phyloP scores from a whole-genome alignment of 2,888 invertebrate genomes.

The Dryobotodes eremita region DNA sequence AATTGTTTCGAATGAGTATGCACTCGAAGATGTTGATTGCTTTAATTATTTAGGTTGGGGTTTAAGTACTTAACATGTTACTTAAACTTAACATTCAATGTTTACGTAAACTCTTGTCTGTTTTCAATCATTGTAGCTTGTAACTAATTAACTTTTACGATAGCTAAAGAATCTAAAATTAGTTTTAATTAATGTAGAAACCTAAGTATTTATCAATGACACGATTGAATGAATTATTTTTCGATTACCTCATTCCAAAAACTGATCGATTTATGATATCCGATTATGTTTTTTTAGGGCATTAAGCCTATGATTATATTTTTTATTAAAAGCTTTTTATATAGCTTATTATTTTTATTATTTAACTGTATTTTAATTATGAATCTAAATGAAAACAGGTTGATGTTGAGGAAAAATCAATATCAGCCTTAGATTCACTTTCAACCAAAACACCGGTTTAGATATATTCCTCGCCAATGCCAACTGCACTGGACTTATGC shows the following conservation, averaged over 20 bases:
- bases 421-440: not conserved
- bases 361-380: not conserved
- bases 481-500: not conserved
- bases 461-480: not conserved
- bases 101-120: not conserved
- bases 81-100: not conserved
- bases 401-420: not conserved
- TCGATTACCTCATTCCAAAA: not conserved
- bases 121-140: not conserved
- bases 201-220: not conserved
- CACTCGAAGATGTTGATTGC: slow-evolving; percentile 73
- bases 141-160: not conserved
- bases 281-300: not conserved
- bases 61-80: slow-evolving; percentile 3
- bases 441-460: not conserved
- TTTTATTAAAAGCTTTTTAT: not conserved
- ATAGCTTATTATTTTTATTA: too few relatives aligned
- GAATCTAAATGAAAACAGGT: not conserved
- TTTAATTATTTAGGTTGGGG: slow-evolving; percentile 61
- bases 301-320: not conserved
- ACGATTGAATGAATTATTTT: not conserved
- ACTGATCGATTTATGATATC: not conserved
- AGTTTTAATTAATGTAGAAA: not conserved
- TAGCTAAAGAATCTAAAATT: not conserved
- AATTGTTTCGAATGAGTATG: slow-evolving; percentile 79